Evolutionary conservation across 2,113 vertebrate species (phyloP).

Genomic region (Enhydra lutris): DNA sequence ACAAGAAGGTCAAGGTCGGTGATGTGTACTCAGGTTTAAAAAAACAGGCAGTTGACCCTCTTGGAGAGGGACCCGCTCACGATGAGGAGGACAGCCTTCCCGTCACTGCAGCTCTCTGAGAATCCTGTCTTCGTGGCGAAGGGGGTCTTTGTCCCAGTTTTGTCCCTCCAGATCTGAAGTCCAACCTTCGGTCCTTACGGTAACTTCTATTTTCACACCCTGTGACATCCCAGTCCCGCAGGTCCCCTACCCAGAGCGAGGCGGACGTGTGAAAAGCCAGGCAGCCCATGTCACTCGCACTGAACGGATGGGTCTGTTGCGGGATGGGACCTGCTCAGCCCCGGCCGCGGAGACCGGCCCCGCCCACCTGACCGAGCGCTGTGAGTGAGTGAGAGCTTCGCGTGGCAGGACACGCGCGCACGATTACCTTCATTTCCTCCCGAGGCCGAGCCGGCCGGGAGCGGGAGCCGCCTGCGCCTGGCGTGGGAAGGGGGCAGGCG

Average conservation of each 20-base stretch:
- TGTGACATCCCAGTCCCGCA: neutral
- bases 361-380: neutral
- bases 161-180: neutral
- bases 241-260: neutral
- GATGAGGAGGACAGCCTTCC: rapidly evolving
- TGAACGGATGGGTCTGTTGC: neutral
- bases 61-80: rapidly evolving
- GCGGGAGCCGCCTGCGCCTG: rapidly evolving
- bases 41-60: neutral
- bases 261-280: constrained; percentile 6
- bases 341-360: rapidly evolving
- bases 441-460: rapidly evolving
- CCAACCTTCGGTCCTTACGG: rapidly evolving
- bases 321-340: neutral
- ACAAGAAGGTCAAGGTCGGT: rapidly evolving
- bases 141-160: neutral
- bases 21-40: rapidly evolving
- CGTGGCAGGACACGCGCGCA: too few relatives aligned
- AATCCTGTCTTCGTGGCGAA: rapidly evolving
- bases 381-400: neutral
- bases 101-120: rapidly evolving
- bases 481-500: rapidly evolving
- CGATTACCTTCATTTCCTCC: neutral
- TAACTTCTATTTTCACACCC: neutral
- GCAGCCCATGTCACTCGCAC: neutral